Evolutionary conservation across 2,113 vertebrate species (phyloP).

Genomic region (Sinocyclocheilus anophthalmus): DNA sequence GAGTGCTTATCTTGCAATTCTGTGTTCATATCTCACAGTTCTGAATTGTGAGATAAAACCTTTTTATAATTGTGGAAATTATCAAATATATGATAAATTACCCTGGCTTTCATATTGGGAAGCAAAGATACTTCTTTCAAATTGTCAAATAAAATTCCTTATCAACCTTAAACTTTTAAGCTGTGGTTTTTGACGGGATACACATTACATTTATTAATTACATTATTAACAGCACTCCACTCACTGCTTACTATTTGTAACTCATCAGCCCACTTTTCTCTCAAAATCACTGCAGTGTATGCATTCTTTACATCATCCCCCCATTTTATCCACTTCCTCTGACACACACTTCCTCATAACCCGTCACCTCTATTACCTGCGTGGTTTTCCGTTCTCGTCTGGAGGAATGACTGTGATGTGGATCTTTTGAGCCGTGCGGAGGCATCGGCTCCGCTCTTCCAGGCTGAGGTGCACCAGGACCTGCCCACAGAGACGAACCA

Average conservation of each 20-base stretch:
- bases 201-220: not conserved
- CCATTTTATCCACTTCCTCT: not conserved
- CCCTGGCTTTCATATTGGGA: too few relatives aligned
- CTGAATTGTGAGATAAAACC: too few relatives aligned
- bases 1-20: too few relatives aligned
- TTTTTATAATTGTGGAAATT: too few relatives aligned
- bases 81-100: too few relatives aligned
- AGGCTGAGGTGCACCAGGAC: slow-evolving; percentile 78
- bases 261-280: not conserved
- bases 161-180: not conserved
- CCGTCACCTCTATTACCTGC: slow-evolving; percentile 76
- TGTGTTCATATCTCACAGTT: too few relatives aligned
- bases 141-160: not conserved
- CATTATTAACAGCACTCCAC: not conserved
- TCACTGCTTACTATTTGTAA: not conserved
- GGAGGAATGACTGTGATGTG: slow-evolving; percentile 90
- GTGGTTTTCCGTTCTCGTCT: slow-evolving; percentile 86
- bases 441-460: slow-evolving; percentile 75
- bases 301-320: not conserved
- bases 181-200: not conserved
- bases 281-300: not conserved
- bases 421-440: slow-evolving; percentile 84
- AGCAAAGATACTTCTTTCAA: not conserved
- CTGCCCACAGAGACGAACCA: slow-evolving; percentile 84
- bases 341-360: not conserved